Percentiles rank a stretch among this genome's conserved stretches.
Evolutionary conservation across 2,888 invertebrate species (phyloP).

Genomic region (Orthonevra nobilis): DNA sequence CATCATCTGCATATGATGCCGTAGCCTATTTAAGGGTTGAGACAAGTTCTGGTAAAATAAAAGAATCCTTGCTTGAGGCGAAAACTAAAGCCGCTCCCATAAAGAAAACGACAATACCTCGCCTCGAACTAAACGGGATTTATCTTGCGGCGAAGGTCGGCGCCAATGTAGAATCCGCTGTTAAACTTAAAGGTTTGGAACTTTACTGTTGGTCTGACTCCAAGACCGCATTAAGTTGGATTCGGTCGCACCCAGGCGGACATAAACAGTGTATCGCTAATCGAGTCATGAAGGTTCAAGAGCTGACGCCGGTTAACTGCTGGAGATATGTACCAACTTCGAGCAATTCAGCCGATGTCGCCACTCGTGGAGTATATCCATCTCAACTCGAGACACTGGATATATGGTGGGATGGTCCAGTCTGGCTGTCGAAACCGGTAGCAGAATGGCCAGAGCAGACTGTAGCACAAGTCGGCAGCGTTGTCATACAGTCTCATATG

Average conservation of each 20-base stretch:
- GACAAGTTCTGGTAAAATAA: not conserved
- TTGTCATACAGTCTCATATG: not conserved
- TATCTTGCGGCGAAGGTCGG: too few species aligned
- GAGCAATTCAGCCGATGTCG: slow-evolving; percentile 16
- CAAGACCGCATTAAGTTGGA: slow-evolving; percentile 36
- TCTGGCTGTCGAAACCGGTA: slow-evolving; percentile 10
- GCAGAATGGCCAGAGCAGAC: slow-evolving; percentile 9
- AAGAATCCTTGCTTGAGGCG: not conserved
- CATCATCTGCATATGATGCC: not conserved
- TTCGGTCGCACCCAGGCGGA: slow-evolving; percentile 38
- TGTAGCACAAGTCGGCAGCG: not conserved
- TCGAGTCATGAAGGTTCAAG: slow-evolving; percentile 1
- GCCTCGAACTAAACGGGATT: not conserved
- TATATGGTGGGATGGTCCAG: too few species aligned
- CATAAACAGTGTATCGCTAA: slow-evolving; percentile 44
- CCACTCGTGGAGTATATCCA: slow-evolving; percentile 22
- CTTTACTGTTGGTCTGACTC: slow-evolving; percentile 31
- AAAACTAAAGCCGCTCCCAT: not conserved
- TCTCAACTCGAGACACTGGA: slow-evolving; percentile 5
- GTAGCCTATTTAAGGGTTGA: not conserved
- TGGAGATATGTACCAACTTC: slow-evolving; percentile 26
- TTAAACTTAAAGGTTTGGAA: too few species aligned
- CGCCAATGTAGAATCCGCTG: too few species aligned
- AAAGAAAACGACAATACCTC: not conserved
- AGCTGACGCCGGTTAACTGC: slow-evolving; percentile 14